Percentiles rank a stretch among this genome's conserved stretches.
These are phyloP conservation scores for Sphecodes monilicornis DNA, from an alignment of 2,888 invertebrate genomes.

Conservation along the genomic window DNA sequence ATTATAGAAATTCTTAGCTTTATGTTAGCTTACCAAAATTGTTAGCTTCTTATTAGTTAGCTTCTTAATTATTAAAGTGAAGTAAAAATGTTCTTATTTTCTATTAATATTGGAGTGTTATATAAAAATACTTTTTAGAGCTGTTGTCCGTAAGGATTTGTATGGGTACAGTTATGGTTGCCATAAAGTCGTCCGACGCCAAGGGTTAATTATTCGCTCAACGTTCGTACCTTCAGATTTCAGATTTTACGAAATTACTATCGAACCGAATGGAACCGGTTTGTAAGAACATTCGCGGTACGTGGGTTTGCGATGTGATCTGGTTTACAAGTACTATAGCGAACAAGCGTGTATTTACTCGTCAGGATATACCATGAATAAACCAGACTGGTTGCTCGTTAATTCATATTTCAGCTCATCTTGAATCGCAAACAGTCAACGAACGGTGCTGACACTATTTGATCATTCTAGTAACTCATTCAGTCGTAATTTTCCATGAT, in stretches of 20 bases:
- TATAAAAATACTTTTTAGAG: background rate
- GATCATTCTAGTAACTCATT: no score
- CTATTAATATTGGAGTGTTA: no score
- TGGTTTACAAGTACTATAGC: constrained; percentile 27
- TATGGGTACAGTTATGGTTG: background rate
- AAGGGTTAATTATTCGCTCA: background rate
- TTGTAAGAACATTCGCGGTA: constrained; percentile 48
- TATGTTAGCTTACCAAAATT: no score
- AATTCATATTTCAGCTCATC: background rate
- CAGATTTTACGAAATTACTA: background rate
- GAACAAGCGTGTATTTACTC: constrained; percentile 11
- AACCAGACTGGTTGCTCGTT: constrained; percentile 18
- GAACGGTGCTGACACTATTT: no score
- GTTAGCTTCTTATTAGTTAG: no score
- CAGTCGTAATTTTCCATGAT: no score
- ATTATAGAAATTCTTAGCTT: no score
- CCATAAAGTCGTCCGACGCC: background rate
- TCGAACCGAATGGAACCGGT: constrained; percentile 42
- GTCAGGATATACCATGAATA: constrained; percentile 26
- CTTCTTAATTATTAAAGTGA: no score
- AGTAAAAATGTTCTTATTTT: no score
- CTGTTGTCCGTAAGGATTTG: background rate
- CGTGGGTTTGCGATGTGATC: constrained; percentile 42
- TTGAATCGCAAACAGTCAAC: no score
- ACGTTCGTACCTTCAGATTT: background rate